Evolutionary conservation across 2,888 invertebrate species (phyloP).

Genomic region (Caenorhabditis japonica): DNA sequence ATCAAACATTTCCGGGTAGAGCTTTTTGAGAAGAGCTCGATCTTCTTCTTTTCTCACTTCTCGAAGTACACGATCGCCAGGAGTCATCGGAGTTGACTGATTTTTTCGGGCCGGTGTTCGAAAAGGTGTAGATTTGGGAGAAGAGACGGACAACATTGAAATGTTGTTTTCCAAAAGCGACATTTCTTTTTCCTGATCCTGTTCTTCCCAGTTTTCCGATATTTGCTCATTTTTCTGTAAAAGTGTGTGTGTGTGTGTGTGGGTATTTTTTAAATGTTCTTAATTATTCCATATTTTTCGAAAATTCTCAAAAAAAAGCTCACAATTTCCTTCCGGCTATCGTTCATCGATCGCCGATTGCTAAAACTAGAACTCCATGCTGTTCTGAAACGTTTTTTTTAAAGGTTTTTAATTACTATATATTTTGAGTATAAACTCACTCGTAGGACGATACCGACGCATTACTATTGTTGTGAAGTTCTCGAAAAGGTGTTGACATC

Average conservation of each 20-base stretch:
- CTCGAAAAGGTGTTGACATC: slow-evolving; percentile 29
- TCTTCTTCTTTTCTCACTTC: slow-evolving; percentile 36
- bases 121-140: slow-evolving; percentile 15
- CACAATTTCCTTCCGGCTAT: slow-evolving; percentile 13
- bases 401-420: background rate
- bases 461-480: slow-evolving; percentile 35
- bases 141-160: slow-evolving; percentile 48
- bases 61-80: slow-evolving; percentile 18
- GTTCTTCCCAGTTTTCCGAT: slow-evolving; percentile 2
- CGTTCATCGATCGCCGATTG: slow-evolving; percentile 10
- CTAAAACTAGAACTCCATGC: slow-evolving; percentile 41
- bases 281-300: no score
- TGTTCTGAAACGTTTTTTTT: slow-evolving; percentile 31
- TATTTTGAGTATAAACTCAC: slow-evolving; percentile 1
- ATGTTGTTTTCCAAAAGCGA: slow-evolving; percentile 45
- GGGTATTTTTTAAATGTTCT: no score
- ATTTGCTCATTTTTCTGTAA: slow-evolving; percentile 25
- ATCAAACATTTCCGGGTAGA: slow-evolving; percentile 52
- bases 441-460: slow-evolving; percentile 38
- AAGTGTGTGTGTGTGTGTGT: no score
- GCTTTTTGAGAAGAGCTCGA: slow-evolving; percentile 18
- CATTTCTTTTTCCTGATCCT: slow-evolving; percentile 16
- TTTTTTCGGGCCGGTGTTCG: slow-evolving; percentile 9
- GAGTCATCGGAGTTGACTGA: slow-evolving; percentile 16
- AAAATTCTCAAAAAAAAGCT: slow-evolving; percentile 2